Percentiles rank a stretch among this genome's conserved stretches.
Evolutionary conservation across 2,113 vertebrate genomes (phyloP).

Genomic region (Ardeotis arabs): DNA sequence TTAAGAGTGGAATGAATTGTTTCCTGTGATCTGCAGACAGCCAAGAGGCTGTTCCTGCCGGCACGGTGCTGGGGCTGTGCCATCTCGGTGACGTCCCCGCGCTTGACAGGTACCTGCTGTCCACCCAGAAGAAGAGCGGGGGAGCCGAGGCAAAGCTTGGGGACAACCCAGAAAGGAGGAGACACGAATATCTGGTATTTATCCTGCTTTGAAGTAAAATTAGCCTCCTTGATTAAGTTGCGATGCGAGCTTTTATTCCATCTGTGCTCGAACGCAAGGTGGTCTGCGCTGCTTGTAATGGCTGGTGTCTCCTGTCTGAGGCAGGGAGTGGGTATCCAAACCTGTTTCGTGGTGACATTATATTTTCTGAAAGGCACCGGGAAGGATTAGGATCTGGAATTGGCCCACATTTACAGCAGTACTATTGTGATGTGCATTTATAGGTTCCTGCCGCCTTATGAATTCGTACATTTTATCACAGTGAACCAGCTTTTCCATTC

Average conservation of each 20-base stretch:
- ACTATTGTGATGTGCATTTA: not conserved
- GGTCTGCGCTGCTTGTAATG: not conserved
- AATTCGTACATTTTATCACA: constrained; percentile 24
- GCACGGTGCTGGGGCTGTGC: not conserved
- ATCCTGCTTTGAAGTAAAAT: not conserved
- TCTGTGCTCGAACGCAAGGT: accelerated
- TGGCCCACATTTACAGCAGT: not conserved
- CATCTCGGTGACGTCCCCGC: not conserved
- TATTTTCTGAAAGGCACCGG: not conserved
- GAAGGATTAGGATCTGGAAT: not conserved
- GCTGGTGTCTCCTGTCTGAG: not conserved
- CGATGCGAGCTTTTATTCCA: not conserved
- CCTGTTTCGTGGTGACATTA: accelerated
- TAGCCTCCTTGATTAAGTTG: not conserved
- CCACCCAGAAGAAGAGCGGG: accelerated
- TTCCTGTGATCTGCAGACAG: constrained; percentile 14
- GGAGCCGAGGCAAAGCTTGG: not conserved
- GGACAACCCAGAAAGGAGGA: not conserved
- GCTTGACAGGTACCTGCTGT: not conserved
- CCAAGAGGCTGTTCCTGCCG: not conserved
- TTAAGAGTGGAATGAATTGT: constrained; percentile 22
- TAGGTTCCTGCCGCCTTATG: not conserved
- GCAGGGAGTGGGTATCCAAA: not conserved
- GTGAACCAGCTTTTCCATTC: constrained; percentile 41
- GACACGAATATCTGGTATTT: not conserved